Evolutionary conservation across 35 echinoderm and acorn worm genomes (phyloP).

Genomic region (Strongylocentrotus purpuratus): DNA sequence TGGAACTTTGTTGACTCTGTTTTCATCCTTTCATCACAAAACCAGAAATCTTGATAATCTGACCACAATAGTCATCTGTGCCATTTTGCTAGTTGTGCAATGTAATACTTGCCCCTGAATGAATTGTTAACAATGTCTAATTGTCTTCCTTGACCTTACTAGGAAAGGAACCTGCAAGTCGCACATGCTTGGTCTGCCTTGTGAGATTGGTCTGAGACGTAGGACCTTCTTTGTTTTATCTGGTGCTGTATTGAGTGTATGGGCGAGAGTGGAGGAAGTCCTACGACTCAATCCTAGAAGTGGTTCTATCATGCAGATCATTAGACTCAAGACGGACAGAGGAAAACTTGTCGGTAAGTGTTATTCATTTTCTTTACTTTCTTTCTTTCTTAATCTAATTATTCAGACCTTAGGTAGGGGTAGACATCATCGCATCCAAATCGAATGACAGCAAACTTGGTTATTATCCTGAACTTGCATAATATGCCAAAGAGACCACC

Average conservation of each 20-base stretch:
- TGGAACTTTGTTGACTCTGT: too few relatives aligned
- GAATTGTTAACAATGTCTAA: not conserved
- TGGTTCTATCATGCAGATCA: conserved; percentile 88
- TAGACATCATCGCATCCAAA: too few relatives aligned
- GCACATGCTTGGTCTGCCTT: conserved; percentile 64
- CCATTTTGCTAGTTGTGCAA: too few relatives aligned
- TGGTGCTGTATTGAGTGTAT: conserved; percentile 94
- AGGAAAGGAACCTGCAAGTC: conserved; percentile 86
- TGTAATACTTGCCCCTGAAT: not conserved
- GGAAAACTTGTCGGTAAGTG: conserved; percentile 95
- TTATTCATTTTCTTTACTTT: too few relatives aligned
- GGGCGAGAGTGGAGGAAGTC: conserved; percentile 84
- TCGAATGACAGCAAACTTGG: not conserved
- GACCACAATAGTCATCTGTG: too few relatives aligned
- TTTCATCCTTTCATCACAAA: too few relatives aligned
- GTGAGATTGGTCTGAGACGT: conserved; percentile 87
- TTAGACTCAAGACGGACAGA: conserved; percentile 81
- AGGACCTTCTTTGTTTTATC: conserved; percentile 83
- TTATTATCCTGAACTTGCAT: not conserved
- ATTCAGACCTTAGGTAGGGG: not conserved
- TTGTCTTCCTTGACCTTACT: not conserved
- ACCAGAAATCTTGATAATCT: too few relatives aligned
- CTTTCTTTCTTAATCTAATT: not conserved
- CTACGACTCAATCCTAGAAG: conserved; percentile 48
- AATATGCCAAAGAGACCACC: too few relatives aligned